phyloP scores from a whole-genome alignment of 2,113 vertebrate genomes.

The Tachysurus fulvidraco region DNA sequence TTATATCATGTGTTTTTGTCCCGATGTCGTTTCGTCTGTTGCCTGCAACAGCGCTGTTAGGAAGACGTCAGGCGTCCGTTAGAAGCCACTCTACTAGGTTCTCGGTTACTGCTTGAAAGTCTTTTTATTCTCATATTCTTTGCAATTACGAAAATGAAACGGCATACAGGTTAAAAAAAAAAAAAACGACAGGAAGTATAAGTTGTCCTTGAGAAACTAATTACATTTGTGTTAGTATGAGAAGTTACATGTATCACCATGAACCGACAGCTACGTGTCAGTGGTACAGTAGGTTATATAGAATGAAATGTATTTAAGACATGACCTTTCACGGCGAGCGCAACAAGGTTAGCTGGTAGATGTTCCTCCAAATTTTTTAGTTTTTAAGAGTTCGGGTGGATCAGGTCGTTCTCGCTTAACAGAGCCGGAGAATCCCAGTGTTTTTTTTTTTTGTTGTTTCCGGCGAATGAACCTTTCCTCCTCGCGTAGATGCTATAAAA shows the following conservation, averaged over 20 bases:
- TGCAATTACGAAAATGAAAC: conserved; percentile 71
- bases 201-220: conserved; percentile 47
- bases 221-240: conserved; percentile 49
- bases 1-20: neutral
- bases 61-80: neutral
- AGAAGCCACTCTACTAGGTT: neutral
- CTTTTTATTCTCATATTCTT: conserved; percentile 63
- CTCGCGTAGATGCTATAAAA: conserved; percentile 26
- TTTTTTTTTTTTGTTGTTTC: neutral
- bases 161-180: conserved; percentile 63
- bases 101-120: conserved; percentile 63
- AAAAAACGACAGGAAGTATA: conserved; percentile 57
- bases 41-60: conserved; percentile 50
- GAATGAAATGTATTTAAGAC: conserved; percentile 23
- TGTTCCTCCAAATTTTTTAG: neutral
- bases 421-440: conserved; percentile 11
- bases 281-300: conserved; percentile 35
- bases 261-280: conserved; percentile 35
- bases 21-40: conserved; percentile 35
- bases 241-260: conserved; percentile 30
- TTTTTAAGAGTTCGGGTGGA: conserved; percentile 16
- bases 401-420: neutral
- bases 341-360: neutral
- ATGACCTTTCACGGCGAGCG: neutral
- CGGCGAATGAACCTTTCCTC: conserved; percentile 6